Evolutionary conservation across 1,140 invertebrate genomes (phyloP).

Genomic region (Brachionus manjavacas): DNA sequence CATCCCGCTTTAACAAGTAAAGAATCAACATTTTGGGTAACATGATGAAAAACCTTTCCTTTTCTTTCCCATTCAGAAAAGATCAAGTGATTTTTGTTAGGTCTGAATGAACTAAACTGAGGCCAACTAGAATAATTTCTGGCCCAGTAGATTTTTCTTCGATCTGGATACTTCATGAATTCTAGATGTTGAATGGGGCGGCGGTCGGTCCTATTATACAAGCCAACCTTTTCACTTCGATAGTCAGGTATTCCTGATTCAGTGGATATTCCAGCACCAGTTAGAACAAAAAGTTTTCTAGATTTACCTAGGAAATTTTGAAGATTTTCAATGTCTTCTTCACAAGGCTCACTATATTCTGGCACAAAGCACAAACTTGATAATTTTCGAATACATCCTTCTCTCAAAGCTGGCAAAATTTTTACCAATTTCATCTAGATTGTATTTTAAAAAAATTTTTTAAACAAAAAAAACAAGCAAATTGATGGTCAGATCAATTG

Average conservation of each 20-base stretch:
- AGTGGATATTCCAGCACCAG: constrained; percentile 90
- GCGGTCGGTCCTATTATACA: constrained; percentile 76
- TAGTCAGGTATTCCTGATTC: constrained; percentile 83
- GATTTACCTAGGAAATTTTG: constrained; percentile 63
- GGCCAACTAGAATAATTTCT: constrained; percentile 90
- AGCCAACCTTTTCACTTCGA: constrained; percentile 80
- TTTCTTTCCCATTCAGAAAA: constrained; percentile 60
- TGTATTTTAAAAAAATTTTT: no score
- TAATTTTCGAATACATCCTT: background rate
- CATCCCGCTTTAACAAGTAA: constrained; percentile 85
- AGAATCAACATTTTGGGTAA: constrained; percentile 94
- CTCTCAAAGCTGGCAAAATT: background rate
- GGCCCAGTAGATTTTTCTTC: constrained; percentile 84
- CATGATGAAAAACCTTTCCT: constrained; percentile 57
- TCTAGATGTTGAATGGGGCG: constrained; percentile 70
- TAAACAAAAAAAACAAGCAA: no score
- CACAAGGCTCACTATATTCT: constrained; percentile 46
- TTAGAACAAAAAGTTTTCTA: constrained; percentile 64
- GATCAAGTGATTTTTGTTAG: constrained; percentile 60
- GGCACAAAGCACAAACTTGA: background rate
- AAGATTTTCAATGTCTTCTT: constrained; percentile 63
- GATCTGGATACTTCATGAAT: constrained; percentile 68
- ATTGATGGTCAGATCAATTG: no score
- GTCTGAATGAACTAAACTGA: constrained; percentile 60
- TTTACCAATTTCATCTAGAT: background rate